phyloP scores from a whole-genome alignment of 1,140 invertebrate species.

The Mactra quadrangularis region DNA sequence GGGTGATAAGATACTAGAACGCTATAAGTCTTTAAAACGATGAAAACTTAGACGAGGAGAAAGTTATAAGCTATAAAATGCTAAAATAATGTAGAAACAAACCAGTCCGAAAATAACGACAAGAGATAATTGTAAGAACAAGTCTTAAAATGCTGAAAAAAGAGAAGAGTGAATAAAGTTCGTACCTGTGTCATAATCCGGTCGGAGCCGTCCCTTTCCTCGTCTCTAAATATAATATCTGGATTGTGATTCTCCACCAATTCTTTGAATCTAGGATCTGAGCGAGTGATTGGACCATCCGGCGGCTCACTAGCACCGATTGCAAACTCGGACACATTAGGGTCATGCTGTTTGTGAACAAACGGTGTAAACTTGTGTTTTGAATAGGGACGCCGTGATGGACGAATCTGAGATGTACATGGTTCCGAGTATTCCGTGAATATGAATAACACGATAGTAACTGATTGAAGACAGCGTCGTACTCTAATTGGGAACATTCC shows the following conservation, averaged over 20 bases:
- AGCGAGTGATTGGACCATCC: constrained; percentile 92
- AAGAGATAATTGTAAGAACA: not conserved
- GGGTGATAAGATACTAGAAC: no score
- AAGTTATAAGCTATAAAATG: no score
- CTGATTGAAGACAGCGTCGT: constrained; percentile 22
- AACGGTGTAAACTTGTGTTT: constrained; percentile 90
- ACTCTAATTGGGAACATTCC: constrained; percentile 39
- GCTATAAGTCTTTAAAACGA: no score
- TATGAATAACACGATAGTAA: constrained; percentile 35
- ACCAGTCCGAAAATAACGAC: not conserved
- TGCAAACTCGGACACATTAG: constrained; percentile 96
- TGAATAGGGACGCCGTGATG: constrained; percentile 87
- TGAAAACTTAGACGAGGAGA: no score
- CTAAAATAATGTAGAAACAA: not conserved
- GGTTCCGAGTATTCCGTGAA: constrained; percentile 45
- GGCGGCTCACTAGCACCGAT: constrained; percentile 92
- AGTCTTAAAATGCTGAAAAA: not conserved
- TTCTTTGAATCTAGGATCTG: constrained; percentile 94
- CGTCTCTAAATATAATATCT: constrained; percentile 97
- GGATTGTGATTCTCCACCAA: constrained; percentile 97
- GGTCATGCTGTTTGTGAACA: constrained; percentile 95
- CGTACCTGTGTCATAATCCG: constrained; percentile 98
- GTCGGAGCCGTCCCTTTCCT: constrained; percentile 95
- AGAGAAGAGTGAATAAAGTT: constrained; percentile 47
- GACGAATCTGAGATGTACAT: constrained; percentile 96